phyloP scores from a whole-genome alignment of 1,140 invertebrate genomes.

The Acromyrmex heyeri region DNA sequence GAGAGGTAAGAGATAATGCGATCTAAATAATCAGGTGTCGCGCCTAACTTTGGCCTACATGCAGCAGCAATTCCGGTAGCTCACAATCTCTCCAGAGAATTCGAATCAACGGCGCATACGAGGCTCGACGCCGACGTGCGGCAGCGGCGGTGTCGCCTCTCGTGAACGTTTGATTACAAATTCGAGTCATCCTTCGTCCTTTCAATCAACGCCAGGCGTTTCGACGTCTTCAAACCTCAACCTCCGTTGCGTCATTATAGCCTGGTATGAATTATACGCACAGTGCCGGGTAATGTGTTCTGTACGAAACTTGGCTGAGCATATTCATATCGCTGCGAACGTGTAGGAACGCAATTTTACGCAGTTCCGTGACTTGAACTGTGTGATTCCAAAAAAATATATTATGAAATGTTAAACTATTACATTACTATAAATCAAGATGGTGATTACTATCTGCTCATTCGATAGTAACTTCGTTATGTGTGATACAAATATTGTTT shows the following conservation, averaged over 20 bases:
- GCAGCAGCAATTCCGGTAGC: constrained; percentile 51
- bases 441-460: not conserved
- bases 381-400: not conserved
- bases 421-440: not conserved
- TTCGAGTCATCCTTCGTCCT: constrained; percentile 75
- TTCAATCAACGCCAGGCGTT: constrained; percentile 67
- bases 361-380: not conserved
- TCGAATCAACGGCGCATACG: constrained; percentile 51
- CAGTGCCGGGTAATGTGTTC: not conserved
- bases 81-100: constrained; percentile 47
- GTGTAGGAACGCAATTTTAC: not conserved
- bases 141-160: constrained; percentile 34
- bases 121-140: constrained; percentile 41
- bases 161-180: constrained; percentile 70
- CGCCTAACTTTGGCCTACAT: constrained; percentile 61
- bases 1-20: constrained; percentile 55
- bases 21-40: constrained; percentile 62
- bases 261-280: constrained; percentile 48
- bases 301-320: constrained; percentile 8
- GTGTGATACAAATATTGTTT: not conserved
- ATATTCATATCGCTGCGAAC: constrained; percentile 26
- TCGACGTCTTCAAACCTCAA: constrained; percentile 56
- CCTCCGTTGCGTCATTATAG: constrained; percentile 48
- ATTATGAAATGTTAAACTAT: not conserved
- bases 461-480: not conserved